A percentile compares a stretch with the other conserved stretches of the same genome.
Conservation (phyloP, 23 tunicate genomes). For the Trididemnum clinides region DNA sequence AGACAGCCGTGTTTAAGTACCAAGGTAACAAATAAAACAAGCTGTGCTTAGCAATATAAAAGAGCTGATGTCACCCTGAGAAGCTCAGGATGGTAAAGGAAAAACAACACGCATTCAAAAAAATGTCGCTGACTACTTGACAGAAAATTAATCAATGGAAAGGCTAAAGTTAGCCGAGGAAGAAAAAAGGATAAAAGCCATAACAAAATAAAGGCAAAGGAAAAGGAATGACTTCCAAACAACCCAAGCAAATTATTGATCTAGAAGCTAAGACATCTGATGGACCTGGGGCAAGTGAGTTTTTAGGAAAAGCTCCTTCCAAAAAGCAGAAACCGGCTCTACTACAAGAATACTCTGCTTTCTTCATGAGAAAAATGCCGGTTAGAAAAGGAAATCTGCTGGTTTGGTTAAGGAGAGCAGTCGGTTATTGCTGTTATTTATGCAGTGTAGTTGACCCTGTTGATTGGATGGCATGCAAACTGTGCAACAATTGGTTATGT, state of each 20-base stretch:
- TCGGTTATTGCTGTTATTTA: background rate
- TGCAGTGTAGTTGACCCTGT: background rate
- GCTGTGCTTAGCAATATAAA: background rate
- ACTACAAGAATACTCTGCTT: background rate
- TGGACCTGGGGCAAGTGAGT: background rate
- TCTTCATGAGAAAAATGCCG: background rate
- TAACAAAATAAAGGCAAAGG: background rate
- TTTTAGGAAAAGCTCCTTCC: background rate
- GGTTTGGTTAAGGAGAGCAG: background rate
- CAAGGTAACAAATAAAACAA: background rate
- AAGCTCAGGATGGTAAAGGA: background rate
- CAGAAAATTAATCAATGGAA: background rate
- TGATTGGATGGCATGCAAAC: constrained; percentile 1
- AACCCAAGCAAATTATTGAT: background rate
- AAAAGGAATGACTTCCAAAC: background rate
- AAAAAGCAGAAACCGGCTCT: background rate
- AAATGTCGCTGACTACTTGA: background rate
- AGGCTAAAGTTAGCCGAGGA: background rate
- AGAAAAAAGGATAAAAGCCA: background rate
- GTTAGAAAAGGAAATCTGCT: background rate
- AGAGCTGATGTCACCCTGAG: background rate
- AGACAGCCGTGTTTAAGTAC: background rate
- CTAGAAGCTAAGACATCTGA: constrained; percentile 6
- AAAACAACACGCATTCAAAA: background rate
- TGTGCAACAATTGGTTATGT: background rate